Percentiles rank a stretch among this genome's conserved stretches.
These are phyloP conservation scores for Calameuta filiformis DNA, from an alignment of 2,888 invertebrate species.

Conservation along the genomic window DNA sequence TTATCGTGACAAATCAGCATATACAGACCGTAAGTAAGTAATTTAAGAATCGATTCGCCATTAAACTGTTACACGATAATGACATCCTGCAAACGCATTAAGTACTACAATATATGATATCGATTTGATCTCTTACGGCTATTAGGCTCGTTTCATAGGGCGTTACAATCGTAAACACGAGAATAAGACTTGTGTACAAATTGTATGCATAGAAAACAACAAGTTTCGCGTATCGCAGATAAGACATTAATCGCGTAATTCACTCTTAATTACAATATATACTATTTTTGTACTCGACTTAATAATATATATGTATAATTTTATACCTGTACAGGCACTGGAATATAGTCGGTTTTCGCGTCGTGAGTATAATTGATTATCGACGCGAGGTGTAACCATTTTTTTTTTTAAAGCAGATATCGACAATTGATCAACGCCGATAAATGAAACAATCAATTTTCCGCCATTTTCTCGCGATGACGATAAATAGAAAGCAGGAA, in stretches of 20 bases:
- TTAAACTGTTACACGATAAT: neutral
- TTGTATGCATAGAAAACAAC: neutral
- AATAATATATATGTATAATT: constrained; percentile 30
- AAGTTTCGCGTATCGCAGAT: neutral
- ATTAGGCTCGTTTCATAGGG: neutral
- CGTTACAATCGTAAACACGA: neutral
- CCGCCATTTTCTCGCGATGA: neutral
- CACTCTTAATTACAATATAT: neutral
- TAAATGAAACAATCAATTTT: neutral
- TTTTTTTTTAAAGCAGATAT: neutral
- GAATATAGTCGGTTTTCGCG: neutral
- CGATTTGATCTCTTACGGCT: neutral
- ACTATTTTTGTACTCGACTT: constrained; percentile 47
- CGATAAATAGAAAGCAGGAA: neutral
- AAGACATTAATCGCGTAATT: neutral
- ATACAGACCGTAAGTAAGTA: neutral
- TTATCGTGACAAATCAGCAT: neutral
- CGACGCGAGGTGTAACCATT: neutral
- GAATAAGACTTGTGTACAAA: neutral
- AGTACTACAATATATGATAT: neutral
- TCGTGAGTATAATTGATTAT: neutral
- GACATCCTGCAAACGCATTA: neutral
- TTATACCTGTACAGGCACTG: constrained; percentile 24
- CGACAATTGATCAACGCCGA: neutral
- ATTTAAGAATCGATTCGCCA: neutral